Conservation (phyloP, 1,140 invertebrate genomes). For the Caenorhabditis inopinata region DNA sequence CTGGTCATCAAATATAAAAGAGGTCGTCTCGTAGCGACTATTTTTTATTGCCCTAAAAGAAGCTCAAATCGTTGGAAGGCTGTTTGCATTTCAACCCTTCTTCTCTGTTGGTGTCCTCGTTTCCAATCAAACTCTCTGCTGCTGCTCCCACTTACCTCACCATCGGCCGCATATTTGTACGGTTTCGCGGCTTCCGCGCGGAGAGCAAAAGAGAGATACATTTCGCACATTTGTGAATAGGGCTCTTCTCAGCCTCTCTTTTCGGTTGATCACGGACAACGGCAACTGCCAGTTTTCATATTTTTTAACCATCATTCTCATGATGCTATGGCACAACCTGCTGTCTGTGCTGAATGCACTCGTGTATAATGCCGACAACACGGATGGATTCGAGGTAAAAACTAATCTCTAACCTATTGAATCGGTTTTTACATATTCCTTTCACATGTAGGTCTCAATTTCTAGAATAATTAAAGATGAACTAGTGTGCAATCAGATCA, state of each 20-base stretch:
- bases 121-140: neutral
- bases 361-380: neutral
- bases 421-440: too few species aligned
- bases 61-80: neutral
- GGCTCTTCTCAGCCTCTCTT: neutral
- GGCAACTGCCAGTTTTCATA: slow-evolving; percentile 9
- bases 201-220: slow-evolving; percentile 5
- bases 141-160: neutral
- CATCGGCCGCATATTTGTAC: slow-evolving; percentile 15
- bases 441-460: too few species aligned
- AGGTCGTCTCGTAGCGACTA: neutral
- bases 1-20: slow-evolving; percentile 3
- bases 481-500: too few species aligned
- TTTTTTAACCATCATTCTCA: neutral
- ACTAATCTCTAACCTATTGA: too few species aligned
- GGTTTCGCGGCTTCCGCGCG: slow-evolving; percentile 31
- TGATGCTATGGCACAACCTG: slow-evolving; percentile 25
- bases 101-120: neutral
- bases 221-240: slow-evolving; percentile 24
- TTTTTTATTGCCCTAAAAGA: neutral
- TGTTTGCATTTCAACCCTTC: slow-evolving; percentile 7
- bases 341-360: slow-evolving; percentile 5
- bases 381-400: neutral
- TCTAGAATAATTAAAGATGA: too few species aligned
- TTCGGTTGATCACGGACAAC: slow-evolving; percentile 6